phyloP scores from a whole-genome alignment of 2,113 vertebrate genomes.

The Perccottus glenii region DNA sequence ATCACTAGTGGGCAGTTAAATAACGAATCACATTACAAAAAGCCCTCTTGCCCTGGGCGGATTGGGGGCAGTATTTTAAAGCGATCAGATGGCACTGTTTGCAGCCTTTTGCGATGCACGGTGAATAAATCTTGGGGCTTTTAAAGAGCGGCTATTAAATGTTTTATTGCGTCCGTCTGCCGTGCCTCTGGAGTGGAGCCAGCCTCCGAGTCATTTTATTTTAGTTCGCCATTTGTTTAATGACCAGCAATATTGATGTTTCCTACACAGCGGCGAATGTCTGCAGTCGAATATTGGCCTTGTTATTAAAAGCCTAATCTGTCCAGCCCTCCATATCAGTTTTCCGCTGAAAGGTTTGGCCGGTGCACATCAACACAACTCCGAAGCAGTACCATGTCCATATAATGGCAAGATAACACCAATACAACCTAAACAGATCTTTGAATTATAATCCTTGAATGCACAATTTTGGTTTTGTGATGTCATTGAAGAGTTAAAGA shows the following conservation, averaged over 20 bases:
- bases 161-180: slow-evolving; percentile 60
- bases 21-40: slow-evolving; percentile 52
- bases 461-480: not conserved
- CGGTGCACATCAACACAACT: slow-evolving; percentile 31
- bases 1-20: slow-evolving; percentile 62
- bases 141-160: slow-evolving; percentile 68
- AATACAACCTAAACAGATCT: slow-evolving; percentile 24
- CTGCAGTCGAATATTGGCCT: slow-evolving; percentile 47
- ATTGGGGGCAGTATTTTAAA: slow-evolving; percentile 62
- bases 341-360: slow-evolving; percentile 45
- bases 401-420: slow-evolving; percentile 52
- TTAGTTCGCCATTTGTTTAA: slow-evolving; percentile 46
- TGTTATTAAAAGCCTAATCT: slow-evolving; percentile 57
- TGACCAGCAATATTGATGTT: slow-evolving; percentile 44
- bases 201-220: slow-evolving; percentile 24
- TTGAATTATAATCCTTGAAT: slow-evolving; percentile 13
- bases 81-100: slow-evolving; percentile 57
- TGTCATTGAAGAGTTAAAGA: not conserved
- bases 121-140: slow-evolving; percentile 65
- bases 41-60: slow-evolving; percentile 36
- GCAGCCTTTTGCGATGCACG: slow-evolving; percentile 36
- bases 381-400: slow-evolving; percentile 39
- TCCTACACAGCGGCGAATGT: slow-evolving; percentile 20
- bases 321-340: slow-evolving; percentile 20
- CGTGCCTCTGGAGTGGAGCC: slow-evolving; percentile 23